Evolutionary conservation across 2,888 invertebrate species (phyloP), one percentile per base, ranked within the genome.

Genomic region (Ecliptopera silaceata): DNA sequence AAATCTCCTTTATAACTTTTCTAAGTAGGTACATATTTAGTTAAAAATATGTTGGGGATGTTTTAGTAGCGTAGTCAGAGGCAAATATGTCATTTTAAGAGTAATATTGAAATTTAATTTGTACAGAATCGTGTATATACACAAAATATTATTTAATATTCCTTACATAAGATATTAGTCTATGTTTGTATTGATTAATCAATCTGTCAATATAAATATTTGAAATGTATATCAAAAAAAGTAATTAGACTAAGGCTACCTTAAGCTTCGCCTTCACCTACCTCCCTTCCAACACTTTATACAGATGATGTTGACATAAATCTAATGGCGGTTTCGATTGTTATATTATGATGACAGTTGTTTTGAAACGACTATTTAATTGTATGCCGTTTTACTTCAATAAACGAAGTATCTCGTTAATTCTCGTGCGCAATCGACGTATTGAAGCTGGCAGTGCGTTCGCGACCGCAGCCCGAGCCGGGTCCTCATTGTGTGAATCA

Each of bases 401-500:
- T 60, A 68, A 36, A 36, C 36, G 15, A 34, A 70, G 71, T 79
- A 77, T 77, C 76, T 76, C 74, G 74, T 73, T 77, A 76, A 77
- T 80, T 77, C 76, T 76, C 74, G 74, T 73, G 77, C 77, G 77
- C 80, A 71, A 71, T 66, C 74, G 75, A 68, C 77, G 56, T 32
- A 72, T 70, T 73, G 66, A 63, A 61, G 70, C 72, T 77, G 81
- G 74, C 87, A 90, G 89, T 90, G 68, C 70, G 72, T 72, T 71
- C 80, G 83, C 84, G 84, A 80, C 79, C 83, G 77, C 74, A 80
- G 83, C 65, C 69, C 81, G 82, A 77, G 82, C 56, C 78, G 83
- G 83, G 72, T 77, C 77, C 73, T 75, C 73, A 65, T 66, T 59
- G 61, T 65, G 71, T 71, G 66, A 62, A 71, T 69, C 68, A 56